Conservation (phyloP, 2,888 invertebrate genomes). For the Stomorhina lunata region DNA sequence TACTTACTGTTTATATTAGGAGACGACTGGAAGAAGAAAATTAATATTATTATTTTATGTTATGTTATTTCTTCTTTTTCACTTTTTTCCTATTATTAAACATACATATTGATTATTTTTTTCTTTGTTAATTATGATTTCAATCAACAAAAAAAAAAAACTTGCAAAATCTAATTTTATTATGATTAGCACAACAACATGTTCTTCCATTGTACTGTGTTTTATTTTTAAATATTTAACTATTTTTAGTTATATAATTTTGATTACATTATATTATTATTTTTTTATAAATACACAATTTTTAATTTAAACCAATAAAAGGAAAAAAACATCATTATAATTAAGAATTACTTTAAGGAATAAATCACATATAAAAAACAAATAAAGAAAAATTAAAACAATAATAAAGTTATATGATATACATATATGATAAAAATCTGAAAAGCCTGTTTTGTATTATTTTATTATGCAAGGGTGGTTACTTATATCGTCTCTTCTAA, state of each 20-base stretch:
- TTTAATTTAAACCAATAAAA: conserved; percentile 24
- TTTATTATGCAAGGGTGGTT: too few relatives aligned
- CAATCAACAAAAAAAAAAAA: conserved; percentile 22
- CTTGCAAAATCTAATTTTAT: conserved; percentile 57
- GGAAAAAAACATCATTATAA: not conserved
- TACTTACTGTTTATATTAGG: not conserved
- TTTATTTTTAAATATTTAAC: conserved; percentile 55
- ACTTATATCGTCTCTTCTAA: too few relatives aligned
- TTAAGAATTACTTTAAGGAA: conserved; percentile 36
- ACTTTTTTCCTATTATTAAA: not conserved
- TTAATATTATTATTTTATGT: not conserved
- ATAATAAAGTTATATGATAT: conserved; percentile 33
- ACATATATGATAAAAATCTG: not conserved
- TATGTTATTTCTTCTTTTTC: not conserved
- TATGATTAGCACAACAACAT: conserved; percentile 61
- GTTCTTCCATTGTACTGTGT: conserved; percentile 65
- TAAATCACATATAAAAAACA: conserved; percentile 8
- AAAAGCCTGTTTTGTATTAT: too few relatives aligned
- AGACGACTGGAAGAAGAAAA: not conserved
- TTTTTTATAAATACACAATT: conserved; percentile 35
- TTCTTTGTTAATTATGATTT: not conserved
- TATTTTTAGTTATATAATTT: conserved; percentile 48
- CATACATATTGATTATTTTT: not conserved
- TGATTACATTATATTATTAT: conserved; percentile 37
- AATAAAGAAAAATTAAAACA: conserved; percentile 23